Percentiles rank a stretch among this genome's conserved stretches.
These are phyloP conservation scores for Hyperoplus lanceolatus DNA, from an alignment of 2,797 vertebrate species.

Conservation along the genomic window DNA sequence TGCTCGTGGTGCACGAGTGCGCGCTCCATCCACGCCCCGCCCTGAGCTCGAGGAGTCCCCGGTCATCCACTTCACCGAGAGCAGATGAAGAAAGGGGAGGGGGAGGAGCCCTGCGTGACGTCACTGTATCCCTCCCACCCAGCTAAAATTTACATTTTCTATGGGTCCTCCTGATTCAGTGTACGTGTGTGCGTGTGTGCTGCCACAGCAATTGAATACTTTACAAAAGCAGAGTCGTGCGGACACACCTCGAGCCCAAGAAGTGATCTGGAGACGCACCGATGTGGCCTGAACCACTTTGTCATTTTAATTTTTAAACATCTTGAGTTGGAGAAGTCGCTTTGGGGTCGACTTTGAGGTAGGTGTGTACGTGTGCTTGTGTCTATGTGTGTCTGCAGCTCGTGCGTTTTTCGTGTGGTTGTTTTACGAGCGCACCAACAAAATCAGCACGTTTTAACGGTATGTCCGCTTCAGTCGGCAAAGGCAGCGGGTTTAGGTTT, in stretches of 20 bases:
- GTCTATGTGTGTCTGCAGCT: slow-evolving; percentile 23
- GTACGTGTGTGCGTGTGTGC: slow-evolving; percentile 32
- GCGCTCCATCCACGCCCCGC: slow-evolving; percentile 58
- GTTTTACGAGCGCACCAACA: slow-evolving; percentile 71
- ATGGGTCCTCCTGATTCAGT: slow-evolving; percentile 76
- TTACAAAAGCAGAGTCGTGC: slow-evolving; percentile 61
- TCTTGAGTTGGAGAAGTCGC: slow-evolving; percentile 73
- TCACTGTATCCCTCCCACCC: slow-evolving; percentile 74
- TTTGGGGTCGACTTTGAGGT: slow-evolving; percentile 80
- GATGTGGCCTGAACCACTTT: slow-evolving; percentile 69
- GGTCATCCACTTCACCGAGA: slow-evolving; percentile 28
- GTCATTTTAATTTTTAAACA: slow-evolving; percentile 63
- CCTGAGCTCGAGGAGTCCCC: slow-evolving; percentile 78
- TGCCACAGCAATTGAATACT: slow-evolving; percentile 66
- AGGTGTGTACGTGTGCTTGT: slow-evolving; percentile 62
- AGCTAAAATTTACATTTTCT: slow-evolving; percentile 86
- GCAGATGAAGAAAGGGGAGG: slow-evolving; percentile 54
- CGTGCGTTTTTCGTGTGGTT: slow-evolving; percentile 46
- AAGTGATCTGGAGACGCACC: slow-evolving; percentile 66
- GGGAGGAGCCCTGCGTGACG: slow-evolving; percentile 66
- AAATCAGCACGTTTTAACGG: slow-evolving; percentile 68
- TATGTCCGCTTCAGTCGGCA: not conserved
- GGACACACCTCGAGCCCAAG: slow-evolving; percentile 79
- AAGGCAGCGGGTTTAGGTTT: slow-evolving; percentile 16
- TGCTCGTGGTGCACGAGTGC: slow-evolving; percentile 21